A percentile compares a stretch with the other conserved stretches of the same genome.
Conservation (phyloP, 2,888 invertebrate genomes). For the Polymixis flavicincta region DNA sequence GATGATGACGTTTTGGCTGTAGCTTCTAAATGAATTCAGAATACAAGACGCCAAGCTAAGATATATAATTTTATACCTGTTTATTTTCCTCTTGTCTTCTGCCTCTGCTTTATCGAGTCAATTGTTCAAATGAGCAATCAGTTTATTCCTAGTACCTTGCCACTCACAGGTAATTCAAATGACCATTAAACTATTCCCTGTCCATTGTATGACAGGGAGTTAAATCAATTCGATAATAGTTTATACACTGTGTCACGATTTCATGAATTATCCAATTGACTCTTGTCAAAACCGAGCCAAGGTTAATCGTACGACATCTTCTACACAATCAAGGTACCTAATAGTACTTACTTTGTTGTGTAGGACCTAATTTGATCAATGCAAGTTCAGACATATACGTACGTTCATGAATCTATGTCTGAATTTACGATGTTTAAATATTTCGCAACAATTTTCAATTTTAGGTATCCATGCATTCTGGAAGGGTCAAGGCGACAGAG, state of each 20-base stretch:
- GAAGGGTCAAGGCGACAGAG: conserved; percentile 90
- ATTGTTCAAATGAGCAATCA: neutral
- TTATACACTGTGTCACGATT: conserved; percentile 39
- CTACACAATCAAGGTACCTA: conserved; percentile 5
- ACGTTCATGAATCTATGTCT: neutral
- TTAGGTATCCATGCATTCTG: conserved; percentile 90
- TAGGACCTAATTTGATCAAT: conserved; percentile 5
- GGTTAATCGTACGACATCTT: conserved; percentile 45
- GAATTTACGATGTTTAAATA: neutral
- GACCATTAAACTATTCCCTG: conserved; percentile 39
- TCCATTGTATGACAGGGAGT: conserved; percentile 25
- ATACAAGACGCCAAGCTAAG: neutral
- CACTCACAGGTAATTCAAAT: conserved; percentile 14
- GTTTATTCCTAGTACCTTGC: conserved; percentile 16
- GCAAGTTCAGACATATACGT: neutral
- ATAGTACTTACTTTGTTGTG: conserved; percentile 14
- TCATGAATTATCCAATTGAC: conserved; percentile 60
- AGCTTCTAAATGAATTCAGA: neutral
- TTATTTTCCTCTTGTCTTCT: too few species aligned
- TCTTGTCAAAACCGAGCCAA: conserved; percentile 56
- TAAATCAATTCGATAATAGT: conserved; percentile 52
- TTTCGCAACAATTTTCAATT: conserved; percentile 14
- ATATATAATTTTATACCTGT: neutral
- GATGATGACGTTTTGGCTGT: neutral
- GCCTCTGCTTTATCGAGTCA: neutral